Evolutionary conservation across 1,140 invertebrate species (phyloP), one percentile per base, ranked within the genome.

Genomic region (Drosophila nannoptera): DNA sequence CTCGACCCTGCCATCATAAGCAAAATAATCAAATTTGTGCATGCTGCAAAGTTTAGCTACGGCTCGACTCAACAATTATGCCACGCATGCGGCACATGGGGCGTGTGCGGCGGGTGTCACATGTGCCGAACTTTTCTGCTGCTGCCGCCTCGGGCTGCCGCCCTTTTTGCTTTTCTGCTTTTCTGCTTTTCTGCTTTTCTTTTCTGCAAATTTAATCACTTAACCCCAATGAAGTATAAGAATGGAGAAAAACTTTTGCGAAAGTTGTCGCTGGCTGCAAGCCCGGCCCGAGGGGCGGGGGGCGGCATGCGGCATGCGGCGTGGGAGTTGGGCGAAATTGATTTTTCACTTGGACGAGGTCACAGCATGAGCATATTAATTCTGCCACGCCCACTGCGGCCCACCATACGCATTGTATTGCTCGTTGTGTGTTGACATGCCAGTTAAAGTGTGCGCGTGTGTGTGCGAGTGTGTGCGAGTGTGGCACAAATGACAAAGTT

Each of bases 141-240:
- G 43, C 14, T 14, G 12, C 43, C 22, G 22, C 54, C n/a, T 50
- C 63, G 48, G 12, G n/a, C 40, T 42, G n/a, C 33, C 61, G 58
- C 7, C 29, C 36, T 55, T 64, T 54, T 58, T 43, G 60, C 52
- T 60, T 63, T 60, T 62, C 31, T 35, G 4, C 33, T 35, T 35
- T 7, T 7, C 4, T 36, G 2, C 8, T 9, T 36, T 36, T 36
- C 8, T 36, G 8, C 35, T 58, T 46, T 74, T 61, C 65, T 78
- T 60, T 56, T 69, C 76, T 82, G 78, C 78, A 83, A 82, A 82
- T 82, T 82, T 82, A 82, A 82, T 82, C 78, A 82, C 78, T 82
- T 82, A 82, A 82, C 78, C 78, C 78, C 78, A 82, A 82, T 81
- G 78, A 82, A 82, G 78, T 71, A 81, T 74, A 72, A 74, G 69